Evolutionary conservation across 2,113 vertebrate species (phyloP).

Genomic region (Cyphomyrus plagiostoma): DNA sequence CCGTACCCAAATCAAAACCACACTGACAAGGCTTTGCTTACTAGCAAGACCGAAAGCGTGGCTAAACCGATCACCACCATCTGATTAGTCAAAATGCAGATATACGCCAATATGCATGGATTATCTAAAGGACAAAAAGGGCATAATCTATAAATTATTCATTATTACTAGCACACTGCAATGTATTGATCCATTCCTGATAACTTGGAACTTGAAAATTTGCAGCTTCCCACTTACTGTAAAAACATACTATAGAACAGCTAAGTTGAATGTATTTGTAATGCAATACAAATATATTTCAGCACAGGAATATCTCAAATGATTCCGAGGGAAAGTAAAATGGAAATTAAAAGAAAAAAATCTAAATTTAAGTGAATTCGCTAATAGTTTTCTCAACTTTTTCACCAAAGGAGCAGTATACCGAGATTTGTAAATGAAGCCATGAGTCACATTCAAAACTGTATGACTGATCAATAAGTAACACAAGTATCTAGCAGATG

Average conservation of each 20-base stretch:
- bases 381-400: background rate
- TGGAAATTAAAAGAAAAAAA: background rate
- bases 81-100: too few relatives aligned
- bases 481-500: background rate
- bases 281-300: too few relatives aligned
- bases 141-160: too few relatives aligned
- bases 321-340: background rate
- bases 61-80: background rate
- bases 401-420: background rate
- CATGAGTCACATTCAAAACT: background rate
- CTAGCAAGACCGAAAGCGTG: background rate
- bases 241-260: too few relatives aligned
- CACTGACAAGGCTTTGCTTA: background rate
- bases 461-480: background rate
- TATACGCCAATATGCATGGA: too few relatives aligned
- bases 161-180: too few relatives aligned
- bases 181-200: too few relatives aligned
- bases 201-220: too few relatives aligned
- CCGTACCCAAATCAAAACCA: accelerated
- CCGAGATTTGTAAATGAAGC: background rate
- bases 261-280: too few relatives aligned
- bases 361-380: background rate
- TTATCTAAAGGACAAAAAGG: too few relatives aligned
- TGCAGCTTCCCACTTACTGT: too few relatives aligned
- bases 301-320: background rate